These are phyloP conservation scores for Rhinopomastus cyanomelas DNA, from an alignment of 2,113 vertebrate species.

Conservation along the genomic window DNA sequence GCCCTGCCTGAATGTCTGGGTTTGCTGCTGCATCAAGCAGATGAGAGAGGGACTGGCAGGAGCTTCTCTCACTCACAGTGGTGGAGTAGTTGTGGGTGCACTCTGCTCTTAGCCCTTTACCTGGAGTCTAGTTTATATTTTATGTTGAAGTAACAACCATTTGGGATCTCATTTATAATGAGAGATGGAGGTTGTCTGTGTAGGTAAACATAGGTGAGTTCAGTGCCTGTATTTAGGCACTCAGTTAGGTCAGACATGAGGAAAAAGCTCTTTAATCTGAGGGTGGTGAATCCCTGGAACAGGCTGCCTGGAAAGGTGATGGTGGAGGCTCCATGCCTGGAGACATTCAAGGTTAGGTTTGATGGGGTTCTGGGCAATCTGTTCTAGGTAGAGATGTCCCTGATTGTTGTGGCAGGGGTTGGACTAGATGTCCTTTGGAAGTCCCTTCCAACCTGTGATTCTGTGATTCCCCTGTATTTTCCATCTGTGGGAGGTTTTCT, in stretches of 20 bases:
- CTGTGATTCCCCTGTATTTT: not conserved
- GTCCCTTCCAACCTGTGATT: too few relatives aligned
- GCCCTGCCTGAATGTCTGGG: not conserved
- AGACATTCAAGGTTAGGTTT: too few relatives aligned
- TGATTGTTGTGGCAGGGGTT: too few relatives aligned
- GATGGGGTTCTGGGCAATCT: too few relatives aligned
- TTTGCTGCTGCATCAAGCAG: not conserved
- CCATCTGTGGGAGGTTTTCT: not conserved
- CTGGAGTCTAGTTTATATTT: not conserved
- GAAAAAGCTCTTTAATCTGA: too few relatives aligned
- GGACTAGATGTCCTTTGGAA: too few relatives aligned
- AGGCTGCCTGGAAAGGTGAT: too few relatives aligned
- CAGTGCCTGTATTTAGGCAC: not conserved
- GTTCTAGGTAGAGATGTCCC: too few relatives aligned
- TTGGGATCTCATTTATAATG: not conserved
- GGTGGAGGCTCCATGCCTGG: too few relatives aligned
- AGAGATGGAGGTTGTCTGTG: not conserved
- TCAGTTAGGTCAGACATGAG: too few relatives aligned
- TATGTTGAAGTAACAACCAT: not conserved
- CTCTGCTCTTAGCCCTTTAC: not conserved
- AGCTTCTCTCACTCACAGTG: not conserved
- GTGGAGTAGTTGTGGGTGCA: not conserved
- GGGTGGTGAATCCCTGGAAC: too few relatives aligned
- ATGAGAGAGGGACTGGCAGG: rapidly evolving
- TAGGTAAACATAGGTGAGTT: not conserved